A percentile compares a stretch with the other conserved stretches of the same genome.
phyloP scores from a whole-genome alignment of 92 coral and sea anemone species.

The Epizoanthus fatuus region DNA sequence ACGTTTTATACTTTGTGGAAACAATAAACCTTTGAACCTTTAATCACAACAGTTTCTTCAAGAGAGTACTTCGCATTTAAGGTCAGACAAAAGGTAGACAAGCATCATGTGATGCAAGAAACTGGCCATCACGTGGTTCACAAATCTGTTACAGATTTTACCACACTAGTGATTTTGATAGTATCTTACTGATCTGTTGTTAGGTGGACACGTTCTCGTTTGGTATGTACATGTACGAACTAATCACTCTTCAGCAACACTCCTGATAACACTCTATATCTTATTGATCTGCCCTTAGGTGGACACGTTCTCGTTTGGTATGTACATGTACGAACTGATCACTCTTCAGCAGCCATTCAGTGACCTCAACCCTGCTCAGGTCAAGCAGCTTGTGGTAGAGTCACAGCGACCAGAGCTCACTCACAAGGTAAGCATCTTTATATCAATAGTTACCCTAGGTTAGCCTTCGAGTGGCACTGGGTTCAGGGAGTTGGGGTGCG shows the following conservation, averaged over 20 bases:
- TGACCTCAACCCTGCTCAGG: slow-evolving; percentile 94
- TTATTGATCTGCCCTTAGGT: slow-evolving; percentile 51
- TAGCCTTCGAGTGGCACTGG: not conserved
- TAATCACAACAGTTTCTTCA: no score
- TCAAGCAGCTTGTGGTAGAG: slow-evolving; percentile 95
- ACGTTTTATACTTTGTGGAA: no score
- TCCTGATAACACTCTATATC: not conserved
- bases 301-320: slow-evolving; percentile 98
- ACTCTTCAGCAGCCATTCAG: slow-evolving; percentile 94
- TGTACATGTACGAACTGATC: slow-evolving; percentile 96
- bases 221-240: slow-evolving; percentile 97
- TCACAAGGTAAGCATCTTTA: slow-evolving; percentile 33
- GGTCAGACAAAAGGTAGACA: no score
- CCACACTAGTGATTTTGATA: no score
- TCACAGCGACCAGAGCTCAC: slow-evolving; percentile 92
- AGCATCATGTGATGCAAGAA: no score
- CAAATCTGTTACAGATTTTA: no score
- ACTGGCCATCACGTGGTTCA: no score
- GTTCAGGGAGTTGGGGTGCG: not conserved
- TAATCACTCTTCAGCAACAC: slow-evolving; percentile 90
- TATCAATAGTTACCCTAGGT: not conserved
- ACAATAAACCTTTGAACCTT: no score
- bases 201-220: slow-evolving; percentile 97
- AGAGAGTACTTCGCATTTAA: no score
- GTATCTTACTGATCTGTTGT: not conserved